Conservation (phyloP, 2,888 invertebrate species). For the Macropis europaea region DNA sequence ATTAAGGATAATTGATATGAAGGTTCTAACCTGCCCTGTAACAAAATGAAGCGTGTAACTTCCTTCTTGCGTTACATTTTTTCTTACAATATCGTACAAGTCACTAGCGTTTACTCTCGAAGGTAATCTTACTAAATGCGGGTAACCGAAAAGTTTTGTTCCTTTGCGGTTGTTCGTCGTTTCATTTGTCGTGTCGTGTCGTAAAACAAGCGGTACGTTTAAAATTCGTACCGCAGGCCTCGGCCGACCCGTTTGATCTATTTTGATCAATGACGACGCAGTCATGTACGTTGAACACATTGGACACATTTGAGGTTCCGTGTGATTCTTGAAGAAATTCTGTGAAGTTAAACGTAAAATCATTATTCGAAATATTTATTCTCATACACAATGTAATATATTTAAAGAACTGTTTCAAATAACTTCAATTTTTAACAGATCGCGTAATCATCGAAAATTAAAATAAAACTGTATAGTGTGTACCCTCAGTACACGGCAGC, state of each 20-base stretch:
- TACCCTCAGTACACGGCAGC: constrained; percentile 82
- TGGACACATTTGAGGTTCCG: constrained; percentile 71
- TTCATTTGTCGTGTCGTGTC: constrained; percentile 80
- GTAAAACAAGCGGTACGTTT: constrained; percentile 81
- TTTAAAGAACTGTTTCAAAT: too few species aligned
- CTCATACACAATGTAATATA: neutral
- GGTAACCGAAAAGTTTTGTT: constrained; percentile 81
- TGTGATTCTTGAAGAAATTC: constrained; percentile 75
- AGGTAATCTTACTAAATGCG: constrained; percentile 82
- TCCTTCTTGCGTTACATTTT: constrained; percentile 80
- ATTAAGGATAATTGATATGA: neutral
- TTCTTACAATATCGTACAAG: constrained; percentile 80
- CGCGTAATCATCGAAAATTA: neutral
- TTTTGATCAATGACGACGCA: constrained; percentile 72
- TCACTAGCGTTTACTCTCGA: constrained; percentile 81
- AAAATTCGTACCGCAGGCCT: constrained; percentile 79
- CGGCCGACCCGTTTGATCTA: constrained; percentile 75
- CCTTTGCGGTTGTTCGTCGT: constrained; percentile 79
- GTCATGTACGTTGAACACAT: constrained; percentile 70
- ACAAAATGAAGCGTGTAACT: constrained; percentile 81
- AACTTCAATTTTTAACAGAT: neutral
- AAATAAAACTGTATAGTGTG: constrained; percentile 11
- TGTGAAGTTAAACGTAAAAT: constrained; percentile 60
- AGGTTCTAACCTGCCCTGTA: constrained; percentile 81
- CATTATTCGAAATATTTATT: neutral